phyloP scores from a whole-genome alignment of 2,797 vertebrate species.

The Diplodus sargus region DNA sequence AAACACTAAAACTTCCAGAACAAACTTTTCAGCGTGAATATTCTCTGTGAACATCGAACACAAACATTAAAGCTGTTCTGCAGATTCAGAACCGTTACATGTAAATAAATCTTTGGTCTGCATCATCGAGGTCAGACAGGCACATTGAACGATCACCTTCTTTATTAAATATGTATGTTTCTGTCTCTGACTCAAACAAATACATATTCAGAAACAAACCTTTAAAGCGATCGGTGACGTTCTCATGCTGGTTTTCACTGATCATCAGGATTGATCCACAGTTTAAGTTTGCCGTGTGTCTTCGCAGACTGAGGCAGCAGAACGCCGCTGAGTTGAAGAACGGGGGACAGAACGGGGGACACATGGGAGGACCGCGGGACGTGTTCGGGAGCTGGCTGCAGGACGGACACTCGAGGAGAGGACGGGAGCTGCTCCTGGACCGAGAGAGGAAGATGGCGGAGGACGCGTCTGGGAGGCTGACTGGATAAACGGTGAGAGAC shows the following conservation, averaged over 20 bases:
- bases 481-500: conserved; percentile 80
- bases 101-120: no score
- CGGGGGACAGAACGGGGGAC: conserved; percentile 81
- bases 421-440: conserved; percentile 86
- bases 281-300: not conserved
- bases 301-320: conserved; percentile 82
- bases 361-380: conserved; percentile 77
- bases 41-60: no score
- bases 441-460: conserved; percentile 79
- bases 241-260: no score
- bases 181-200: not conserved
- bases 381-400: conserved; percentile 85
- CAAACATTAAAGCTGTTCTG: not conserved
- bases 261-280: no score
- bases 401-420: conserved; percentile 76
- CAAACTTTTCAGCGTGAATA: no score
- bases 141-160: no score
- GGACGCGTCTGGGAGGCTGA: conserved; percentile 86
- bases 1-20: no score
- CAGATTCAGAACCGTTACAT: no score
- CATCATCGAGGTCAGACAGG: no score
- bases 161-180: no score
- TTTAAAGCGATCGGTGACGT: no score
- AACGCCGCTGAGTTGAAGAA: conserved; percentile 81
- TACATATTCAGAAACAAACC: not conserved